Evolutionary conservation across 2,888 invertebrate genomes (phyloP).

Genomic region (Eristalis intricaria): DNA sequence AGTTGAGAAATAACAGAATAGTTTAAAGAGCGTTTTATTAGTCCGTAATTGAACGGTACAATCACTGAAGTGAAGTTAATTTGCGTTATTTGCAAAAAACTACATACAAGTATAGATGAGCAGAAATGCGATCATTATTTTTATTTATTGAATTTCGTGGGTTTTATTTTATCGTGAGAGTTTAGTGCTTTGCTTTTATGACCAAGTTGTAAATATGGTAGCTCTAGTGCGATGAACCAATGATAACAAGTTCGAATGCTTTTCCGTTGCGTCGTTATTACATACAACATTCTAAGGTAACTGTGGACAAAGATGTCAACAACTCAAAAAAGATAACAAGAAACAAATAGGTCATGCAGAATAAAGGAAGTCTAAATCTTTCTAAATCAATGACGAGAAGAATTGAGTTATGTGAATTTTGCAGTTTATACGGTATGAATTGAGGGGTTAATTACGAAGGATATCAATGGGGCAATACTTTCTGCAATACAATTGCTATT

Average conservation of each 20-base stretch:
- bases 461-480: neutral
- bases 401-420: neutral
- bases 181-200: neutral
- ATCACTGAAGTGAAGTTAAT: neutral
- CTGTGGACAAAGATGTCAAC: neutral
- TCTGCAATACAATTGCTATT: neutral
- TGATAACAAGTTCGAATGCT: neutral
- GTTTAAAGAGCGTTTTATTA: constrained; percentile 29
- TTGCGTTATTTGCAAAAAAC: constrained; percentile 6
- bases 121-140: no score
- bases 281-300: neutral
- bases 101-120: no score
- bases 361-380: neutral
- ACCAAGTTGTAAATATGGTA: no score
- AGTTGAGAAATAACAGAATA: neutral
- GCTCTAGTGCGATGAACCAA: neutral
- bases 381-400: neutral
- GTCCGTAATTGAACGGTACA: constrained; percentile 2
- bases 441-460: constrained; percentile 6
- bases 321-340: constrained; percentile 6
- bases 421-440: neutral
- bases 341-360: constrained; percentile 31
- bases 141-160: no score
- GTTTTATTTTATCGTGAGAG: neutral
- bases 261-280: constrained; percentile 23